A percentile compares a stretch with the other conserved stretches of the same genome.
Conservation (phyloP, 2,888 invertebrate species). For the Apotomis capreana region DNA sequence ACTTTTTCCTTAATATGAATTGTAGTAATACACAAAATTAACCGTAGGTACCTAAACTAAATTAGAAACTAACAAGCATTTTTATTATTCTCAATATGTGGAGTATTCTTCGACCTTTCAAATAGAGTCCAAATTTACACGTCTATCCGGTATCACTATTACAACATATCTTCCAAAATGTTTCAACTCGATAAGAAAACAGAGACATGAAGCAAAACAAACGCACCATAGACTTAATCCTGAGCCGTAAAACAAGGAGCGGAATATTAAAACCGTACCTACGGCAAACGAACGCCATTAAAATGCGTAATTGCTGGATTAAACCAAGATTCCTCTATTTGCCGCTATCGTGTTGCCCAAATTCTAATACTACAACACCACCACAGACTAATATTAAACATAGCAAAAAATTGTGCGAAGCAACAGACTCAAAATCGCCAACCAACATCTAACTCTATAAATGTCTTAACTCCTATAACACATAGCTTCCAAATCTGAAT, state of each 20-base stretch:
- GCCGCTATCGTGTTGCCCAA: constrained; percentile 59
- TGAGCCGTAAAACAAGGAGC: constrained; percentile 77
- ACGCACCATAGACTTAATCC: constrained; percentile 41
- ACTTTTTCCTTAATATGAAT: too few relatives aligned
- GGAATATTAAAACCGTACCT: constrained; percentile 77
- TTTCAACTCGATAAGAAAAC: constrained; percentile 21
- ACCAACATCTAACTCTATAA: neutral
- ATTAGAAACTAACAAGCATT: too few relatives aligned
- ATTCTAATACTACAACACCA: constrained; percentile 48
- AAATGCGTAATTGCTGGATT: constrained; percentile 83
- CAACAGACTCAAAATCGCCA: constrained; percentile 8
- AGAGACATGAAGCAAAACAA: constrained; percentile 33
- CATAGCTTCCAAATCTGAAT: neutral
- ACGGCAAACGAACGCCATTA: constrained; percentile 76
- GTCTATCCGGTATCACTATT: too few relatives aligned
- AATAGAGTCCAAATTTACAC: neutral
- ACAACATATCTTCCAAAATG: neutral
- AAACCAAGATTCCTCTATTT: constrained; percentile 80
- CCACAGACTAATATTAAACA: constrained; percentile 51
- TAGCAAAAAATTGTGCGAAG: neutral
- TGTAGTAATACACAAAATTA: too few relatives aligned
- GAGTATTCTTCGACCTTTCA: neutral
- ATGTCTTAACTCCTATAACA: neutral
- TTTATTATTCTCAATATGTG: too few relatives aligned
- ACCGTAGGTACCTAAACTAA: too few relatives aligned